These are phyloP conservation scores for Tanypteryx hageni DNA, from an alignment of 2,888 invertebrate species.

Conservation along the genomic window DNA sequence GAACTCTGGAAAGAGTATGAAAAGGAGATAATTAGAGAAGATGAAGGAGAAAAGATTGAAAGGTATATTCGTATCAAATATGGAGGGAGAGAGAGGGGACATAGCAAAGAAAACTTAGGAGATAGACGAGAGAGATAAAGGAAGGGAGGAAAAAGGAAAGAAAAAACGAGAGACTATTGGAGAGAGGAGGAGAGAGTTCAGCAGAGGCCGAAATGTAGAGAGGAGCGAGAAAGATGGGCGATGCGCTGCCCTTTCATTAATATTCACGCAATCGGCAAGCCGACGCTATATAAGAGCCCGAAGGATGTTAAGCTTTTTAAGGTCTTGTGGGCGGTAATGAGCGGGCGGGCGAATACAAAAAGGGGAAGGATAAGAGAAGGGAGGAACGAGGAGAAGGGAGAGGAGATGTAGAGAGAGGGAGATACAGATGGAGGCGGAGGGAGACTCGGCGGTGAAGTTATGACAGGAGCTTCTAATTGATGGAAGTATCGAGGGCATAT, in stretches of 20 bases:
- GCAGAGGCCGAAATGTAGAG: too few relatives aligned
- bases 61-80: too few relatives aligned
- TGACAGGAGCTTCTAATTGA: not conserved
- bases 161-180: not conserved
- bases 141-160: not conserved
- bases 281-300: not conserved
- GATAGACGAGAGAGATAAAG: not conserved
- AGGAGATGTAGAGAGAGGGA: too few relatives aligned
- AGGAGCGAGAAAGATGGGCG: not conserved
- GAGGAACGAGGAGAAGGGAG: too few relatives aligned
- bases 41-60: too few relatives aligned
- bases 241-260: not conserved
- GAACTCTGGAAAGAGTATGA: too few relatives aligned
- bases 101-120: too few relatives aligned
- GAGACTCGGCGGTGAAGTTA: not conserved
- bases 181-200: not conserved
- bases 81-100: too few relatives aligned
- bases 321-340: not conserved
- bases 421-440: not conserved
- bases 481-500: not conserved
- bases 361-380: too few relatives aligned
- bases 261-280: conserved; percentile 1
- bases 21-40: too few relatives aligned
- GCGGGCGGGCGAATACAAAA: not conserved
- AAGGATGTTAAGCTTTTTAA: conserved; percentile 21